A percentile compares a stretch with the other conserved stretches of the same genome.
These are phyloP conservation scores for Euwallacea fornicatus DNA, from an alignment of 1,140 invertebrate species.

Conservation along the genomic window DNA sequence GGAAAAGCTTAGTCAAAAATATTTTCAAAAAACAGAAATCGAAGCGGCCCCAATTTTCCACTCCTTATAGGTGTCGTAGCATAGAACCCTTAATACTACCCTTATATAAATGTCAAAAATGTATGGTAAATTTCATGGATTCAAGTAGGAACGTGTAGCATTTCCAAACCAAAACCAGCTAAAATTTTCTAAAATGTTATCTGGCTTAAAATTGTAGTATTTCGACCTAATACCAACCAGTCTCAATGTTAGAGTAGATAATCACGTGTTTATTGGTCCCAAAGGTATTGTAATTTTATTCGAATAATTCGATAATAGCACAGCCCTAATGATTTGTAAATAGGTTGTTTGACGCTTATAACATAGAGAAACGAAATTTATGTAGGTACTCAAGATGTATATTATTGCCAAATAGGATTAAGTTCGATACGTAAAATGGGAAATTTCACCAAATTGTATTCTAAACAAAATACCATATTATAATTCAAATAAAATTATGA, in stretches of 20 bases:
- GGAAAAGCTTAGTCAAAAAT: no score
- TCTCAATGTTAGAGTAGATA: conserved; percentile 10
- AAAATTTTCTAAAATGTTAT: no score
- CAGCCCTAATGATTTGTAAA: conserved; percentile 13
- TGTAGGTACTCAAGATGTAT: conserved; percentile 5
- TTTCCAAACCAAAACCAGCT: no score
- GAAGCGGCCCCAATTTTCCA: no score
- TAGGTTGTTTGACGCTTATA: neutral
- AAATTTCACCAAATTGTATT: conserved; percentile 11
- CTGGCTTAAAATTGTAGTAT: no score
- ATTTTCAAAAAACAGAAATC: no score
- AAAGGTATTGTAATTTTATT: conserved; percentile 21
- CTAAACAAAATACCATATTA: neutral
- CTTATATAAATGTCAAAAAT: no score
- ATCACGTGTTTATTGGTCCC: conserved; percentile 1
- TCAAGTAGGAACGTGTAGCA: no score
- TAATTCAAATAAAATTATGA: conserved; percentile 24
- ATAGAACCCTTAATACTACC: no score
- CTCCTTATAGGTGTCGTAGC: no score
- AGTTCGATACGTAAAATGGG: conserved; percentile 1
- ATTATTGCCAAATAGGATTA: conserved; percentile 11
- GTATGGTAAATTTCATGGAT: no score
- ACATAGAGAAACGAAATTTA: conserved; percentile 8
- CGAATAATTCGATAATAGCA: conserved; percentile 10
- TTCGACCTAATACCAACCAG: no score